Evolutionary conservation across 2,888 invertebrate genomes (phyloP).

Genomic region (Heliconius cydno): DNA sequence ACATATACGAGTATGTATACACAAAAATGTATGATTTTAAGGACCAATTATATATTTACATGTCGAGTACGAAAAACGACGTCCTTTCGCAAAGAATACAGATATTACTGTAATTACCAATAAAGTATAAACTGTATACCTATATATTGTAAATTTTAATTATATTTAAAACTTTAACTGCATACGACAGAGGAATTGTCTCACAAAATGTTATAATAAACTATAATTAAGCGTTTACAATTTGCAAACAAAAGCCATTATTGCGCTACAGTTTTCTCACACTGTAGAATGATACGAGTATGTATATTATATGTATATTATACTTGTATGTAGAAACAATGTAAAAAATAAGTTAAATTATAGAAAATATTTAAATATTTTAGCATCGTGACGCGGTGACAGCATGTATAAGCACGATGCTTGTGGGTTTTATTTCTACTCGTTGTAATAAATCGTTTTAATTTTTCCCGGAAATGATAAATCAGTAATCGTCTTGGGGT

Average conservation of each 20-base stretch:
- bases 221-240: slow-evolving; percentile 40
- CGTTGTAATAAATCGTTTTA: too few species aligned
- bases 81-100: not conserved
- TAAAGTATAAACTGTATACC: not conserved
- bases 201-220: slow-evolving; percentile 35
- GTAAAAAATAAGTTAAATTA: not conserved
- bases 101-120: not conserved
- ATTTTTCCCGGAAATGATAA: too few species aligned
- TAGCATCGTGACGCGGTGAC: not conserved
- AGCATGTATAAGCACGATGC: too few species aligned
- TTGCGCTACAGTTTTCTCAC: slow-evolving; percentile 33
- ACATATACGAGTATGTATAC: too few species aligned
- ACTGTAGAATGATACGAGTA: not conserved
- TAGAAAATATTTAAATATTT: not conserved
- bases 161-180: slow-evolving; percentile 15
- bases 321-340: not conserved
- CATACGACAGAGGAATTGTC: slow-evolving; percentile 17
- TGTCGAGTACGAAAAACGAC: not conserved
- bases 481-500: too few species aligned
- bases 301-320: not conserved
- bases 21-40: too few species aligned
- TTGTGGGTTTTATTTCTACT: too few species aligned
- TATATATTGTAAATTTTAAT: not conserved
- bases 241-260: slow-evolving; percentile 44
- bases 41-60: not conserved